These are phyloP conservation scores for Argyra leucocephala DNA, from an alignment of 2,888 invertebrate genomes.

Conservation along the genomic window DNA sequence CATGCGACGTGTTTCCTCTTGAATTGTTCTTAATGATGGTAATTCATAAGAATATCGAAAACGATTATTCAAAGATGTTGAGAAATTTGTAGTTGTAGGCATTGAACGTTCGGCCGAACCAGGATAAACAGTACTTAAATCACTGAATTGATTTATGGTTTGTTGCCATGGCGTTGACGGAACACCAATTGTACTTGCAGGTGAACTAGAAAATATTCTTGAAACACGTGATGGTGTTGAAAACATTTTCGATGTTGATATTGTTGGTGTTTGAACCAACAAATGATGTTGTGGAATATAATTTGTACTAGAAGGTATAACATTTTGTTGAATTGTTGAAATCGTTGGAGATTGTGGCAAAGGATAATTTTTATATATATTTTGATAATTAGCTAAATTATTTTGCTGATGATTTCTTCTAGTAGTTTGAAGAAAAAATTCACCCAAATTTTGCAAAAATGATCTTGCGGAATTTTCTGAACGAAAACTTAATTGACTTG, in stretches of 20 bases:
- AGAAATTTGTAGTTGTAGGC: slow-evolving; percentile 57
- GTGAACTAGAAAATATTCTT: slow-evolving; percentile 56
- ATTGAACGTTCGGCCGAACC: slow-evolving; percentile 71
- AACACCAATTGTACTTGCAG: slow-evolving; percentile 50
- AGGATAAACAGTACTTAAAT: slow-evolving; percentile 76
- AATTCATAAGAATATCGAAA: slow-evolving; percentile 61
- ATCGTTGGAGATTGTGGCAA: slow-evolving; percentile 25
- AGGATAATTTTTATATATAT: slow-evolving; percentile 32
- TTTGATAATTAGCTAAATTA: slow-evolving; percentile 30
- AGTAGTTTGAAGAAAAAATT: slow-evolving; percentile 34
- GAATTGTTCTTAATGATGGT: slow-evolving; percentile 60
- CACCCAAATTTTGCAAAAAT: slow-evolving; percentile 43
- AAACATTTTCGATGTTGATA: slow-evolving; percentile 35
- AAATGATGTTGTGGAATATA: slow-evolving; percentile 34
- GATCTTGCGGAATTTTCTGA: slow-evolving; percentile 56
- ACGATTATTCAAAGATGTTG: slow-evolving; percentile 38
- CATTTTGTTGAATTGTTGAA: slow-evolving; percentile 29
- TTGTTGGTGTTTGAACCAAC: slow-evolving; percentile 31
- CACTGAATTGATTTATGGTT: slow-evolving; percentile 60
- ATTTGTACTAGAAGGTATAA: slow-evolving; percentile 32
- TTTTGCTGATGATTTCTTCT: slow-evolving; percentile 17
- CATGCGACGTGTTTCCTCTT: slow-evolving; percentile 55
- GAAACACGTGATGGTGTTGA: slow-evolving; percentile 45
- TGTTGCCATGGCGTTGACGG: slow-evolving; percentile 56
- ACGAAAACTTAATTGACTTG: slow-evolving; percentile 58